Base-by-base conservation (phyloP, 2,888 invertebrate species). In the Euphydryas editha region DNA sequence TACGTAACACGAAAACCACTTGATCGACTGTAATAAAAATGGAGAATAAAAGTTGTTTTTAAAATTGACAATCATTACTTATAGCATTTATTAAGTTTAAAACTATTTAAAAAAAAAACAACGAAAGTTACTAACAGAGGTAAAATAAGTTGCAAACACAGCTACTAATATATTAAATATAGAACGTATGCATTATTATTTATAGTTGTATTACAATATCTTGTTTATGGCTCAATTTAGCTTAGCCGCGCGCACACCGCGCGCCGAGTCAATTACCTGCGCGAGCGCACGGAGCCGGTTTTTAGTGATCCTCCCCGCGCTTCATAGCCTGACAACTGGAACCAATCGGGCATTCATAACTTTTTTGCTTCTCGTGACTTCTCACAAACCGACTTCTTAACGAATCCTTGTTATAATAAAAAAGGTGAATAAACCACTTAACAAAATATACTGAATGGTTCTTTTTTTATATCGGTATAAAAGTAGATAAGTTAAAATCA, bases 211-310 rank as follows among this genome's bases (percentile, higher is more conserved):
- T 71, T 83, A 84, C 78, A 82, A 82, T 82, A 81, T 79, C 82
- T 85, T 81, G 86, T 88, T 90, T 87, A 90, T 87, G 85, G 85
- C 90, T 90, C 88, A 89, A 90, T 90, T 88, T 87, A 86, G 83
- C 82, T 80, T 79, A 77, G 80, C 72, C 71, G 73, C 69, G 71
- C 73, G 69, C 74, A 70, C 74, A 73, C 76, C 37, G 58, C 74
- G 47, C 73, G 73, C 74, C 75, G 81, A 87, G 87, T 86, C 87
- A 86, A 85, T 90, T 91, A 90, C 90, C 91, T 91, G 91, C 88
- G 91, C 89, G 76, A 76, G 86, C 86, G 88, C 89, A 84, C 76
- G 84, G 77, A 77, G 78, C 92, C 91, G 92, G 92, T 92, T 87
- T 78, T 80, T 81, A 80, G 75, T 74, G 83, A 83, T 83, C 70